phyloP scores from a whole-genome alignment of 1,140 invertebrate species.

The Magallana ariakensis region DNA sequence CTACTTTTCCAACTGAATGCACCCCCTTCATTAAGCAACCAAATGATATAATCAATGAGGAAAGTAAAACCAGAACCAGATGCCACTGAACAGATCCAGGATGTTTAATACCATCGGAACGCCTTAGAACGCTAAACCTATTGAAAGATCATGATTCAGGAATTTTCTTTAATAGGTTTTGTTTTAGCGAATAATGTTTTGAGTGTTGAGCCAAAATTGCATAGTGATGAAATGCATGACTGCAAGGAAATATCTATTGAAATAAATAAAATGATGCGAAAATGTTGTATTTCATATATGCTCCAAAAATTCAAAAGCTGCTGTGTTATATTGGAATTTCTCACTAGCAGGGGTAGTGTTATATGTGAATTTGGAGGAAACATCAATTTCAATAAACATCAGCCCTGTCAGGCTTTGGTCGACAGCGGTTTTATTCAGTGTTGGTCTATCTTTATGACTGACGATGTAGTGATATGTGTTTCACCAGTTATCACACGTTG shows the following conservation, averaged over 20 bases:
- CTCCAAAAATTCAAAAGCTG: constrained; percentile 44
- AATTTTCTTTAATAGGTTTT: no score
- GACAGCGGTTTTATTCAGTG: background rate
- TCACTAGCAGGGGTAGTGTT: background rate
- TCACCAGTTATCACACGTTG: constrained; percentile 93
- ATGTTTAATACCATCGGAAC: constrained; percentile 69
- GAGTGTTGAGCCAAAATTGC: no score
- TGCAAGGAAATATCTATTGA: no score
- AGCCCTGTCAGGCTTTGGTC: background rate
- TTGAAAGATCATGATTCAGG: background rate
- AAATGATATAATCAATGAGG: constrained; percentile 79
- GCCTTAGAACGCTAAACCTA: constrained; percentile 68
- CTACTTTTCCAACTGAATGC: constrained; percentile 83
- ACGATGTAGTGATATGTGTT: constrained; percentile 91
- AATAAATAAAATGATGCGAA: no score
- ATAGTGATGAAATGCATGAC: no score
- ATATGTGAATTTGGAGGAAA: background rate
- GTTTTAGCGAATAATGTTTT: no score
- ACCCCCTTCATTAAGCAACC: constrained; percentile 80
- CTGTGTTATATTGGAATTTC: constrained; percentile 13
- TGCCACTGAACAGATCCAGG: constrained; percentile 84
- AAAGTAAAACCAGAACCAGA: constrained; percentile 73
- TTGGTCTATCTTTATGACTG: constrained; percentile 81
- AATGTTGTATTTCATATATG: no score
- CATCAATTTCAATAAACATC: background rate